These are phyloP conservation scores for zebrafish (Danio rerio) DNA, from an alignment of 2,113 vertebrate species.

Conservation along the genomic window DNA sequence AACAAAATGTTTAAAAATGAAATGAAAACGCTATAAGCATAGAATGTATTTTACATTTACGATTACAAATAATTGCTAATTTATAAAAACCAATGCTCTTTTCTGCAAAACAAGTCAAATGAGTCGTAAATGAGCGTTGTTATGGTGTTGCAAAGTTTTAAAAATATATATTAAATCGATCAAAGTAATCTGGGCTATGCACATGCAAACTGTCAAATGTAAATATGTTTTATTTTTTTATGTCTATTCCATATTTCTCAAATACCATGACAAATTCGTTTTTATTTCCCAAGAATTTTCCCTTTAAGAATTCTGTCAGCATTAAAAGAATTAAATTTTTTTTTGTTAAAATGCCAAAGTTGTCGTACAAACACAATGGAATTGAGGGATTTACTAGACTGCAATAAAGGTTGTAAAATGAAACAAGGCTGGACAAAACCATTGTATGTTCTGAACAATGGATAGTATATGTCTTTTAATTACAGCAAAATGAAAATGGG, in stretches of 20 bases:
- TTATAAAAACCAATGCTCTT: background rate
- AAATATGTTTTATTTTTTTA: slow-evolving; percentile 4
- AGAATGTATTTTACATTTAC: background rate
- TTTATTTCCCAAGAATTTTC: slow-evolving; percentile 6
- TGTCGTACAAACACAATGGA: background rate
- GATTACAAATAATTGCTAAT: background rate
- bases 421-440: background rate
- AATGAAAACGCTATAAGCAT: background rate
- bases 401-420: background rate
- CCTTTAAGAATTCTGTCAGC: slow-evolving; percentile 25
- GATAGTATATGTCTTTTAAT: background rate
- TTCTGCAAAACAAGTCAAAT: background rate
- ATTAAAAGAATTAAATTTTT: background rate
- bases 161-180: background rate
- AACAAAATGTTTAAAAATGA: background rate
- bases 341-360: slow-evolving; percentile 46
- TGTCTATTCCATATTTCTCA: slow-evolving; percentile 22
- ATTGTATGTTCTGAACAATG: background rate
- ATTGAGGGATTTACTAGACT: background rate
- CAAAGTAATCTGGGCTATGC: slow-evolving; percentile 32
- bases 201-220: slow-evolving; percentile 20
- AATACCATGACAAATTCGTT: background rate
- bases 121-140: background rate
- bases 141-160: background rate
- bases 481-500: background rate